A percentile compares a stretch with the other conserved stretches of the same genome.
These are phyloP conservation scores for Endomychus coccineus DNA, from an alignment of 2,888 invertebrate species.

Conservation along the genomic window DNA sequence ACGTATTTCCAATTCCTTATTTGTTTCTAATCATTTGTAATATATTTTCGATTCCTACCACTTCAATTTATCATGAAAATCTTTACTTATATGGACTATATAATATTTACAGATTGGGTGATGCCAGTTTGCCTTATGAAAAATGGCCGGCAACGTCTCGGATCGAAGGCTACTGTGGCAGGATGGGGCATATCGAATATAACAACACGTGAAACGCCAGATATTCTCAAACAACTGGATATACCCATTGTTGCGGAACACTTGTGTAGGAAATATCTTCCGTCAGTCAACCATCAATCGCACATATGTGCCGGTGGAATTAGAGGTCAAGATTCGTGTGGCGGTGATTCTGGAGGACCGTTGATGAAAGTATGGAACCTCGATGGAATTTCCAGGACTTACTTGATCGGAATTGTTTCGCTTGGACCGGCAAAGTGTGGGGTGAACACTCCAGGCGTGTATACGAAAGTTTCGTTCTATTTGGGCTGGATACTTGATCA, in stretches of 20 bases:
- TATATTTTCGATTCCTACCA: too few species aligned
- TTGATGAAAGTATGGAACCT: slow-evolving; percentile 40
- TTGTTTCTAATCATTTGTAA: too few species aligned
- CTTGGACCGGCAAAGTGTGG: slow-evolving; percentile 51
- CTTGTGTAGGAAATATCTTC: slow-evolving; percentile 4
- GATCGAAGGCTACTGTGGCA: slow-evolving; percentile 47
- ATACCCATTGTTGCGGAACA: slow-evolving; percentile 5
- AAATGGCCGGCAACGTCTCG: slow-evolving; percentile 37
- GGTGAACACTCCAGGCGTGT: slow-evolving; percentile 31
- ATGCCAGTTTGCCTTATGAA: slow-evolving; percentile 51
- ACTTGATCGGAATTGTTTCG: slow-evolving; percentile 54
- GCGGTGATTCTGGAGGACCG: slow-evolving; percentile 57
- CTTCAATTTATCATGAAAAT: too few species aligned
- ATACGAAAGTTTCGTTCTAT: slow-evolving; percentile 5
- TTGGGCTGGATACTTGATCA: slow-evolving; percentile 6
- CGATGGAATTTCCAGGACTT: slow-evolving; percentile 47
- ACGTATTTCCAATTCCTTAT: too few species aligned
- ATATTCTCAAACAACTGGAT: slow-evolving; percentile 9
- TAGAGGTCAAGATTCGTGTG: slow-evolving; percentile 51
- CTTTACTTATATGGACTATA: too few species aligned
- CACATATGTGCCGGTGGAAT: slow-evolving; percentile 44
- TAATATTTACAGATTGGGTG: slow-evolving; percentile 45
- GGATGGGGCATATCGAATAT: slow-evolving; percentile 40
- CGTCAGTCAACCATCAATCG: slow-evolving; percentile 20
- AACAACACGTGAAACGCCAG: slow-evolving; percentile 29